A percentile compares a stretch with the other conserved stretches of the same genome.
Conservation (phyloP, 2,797 vertebrate genomes). For the Anabacerthia variegaticeps region DNA sequence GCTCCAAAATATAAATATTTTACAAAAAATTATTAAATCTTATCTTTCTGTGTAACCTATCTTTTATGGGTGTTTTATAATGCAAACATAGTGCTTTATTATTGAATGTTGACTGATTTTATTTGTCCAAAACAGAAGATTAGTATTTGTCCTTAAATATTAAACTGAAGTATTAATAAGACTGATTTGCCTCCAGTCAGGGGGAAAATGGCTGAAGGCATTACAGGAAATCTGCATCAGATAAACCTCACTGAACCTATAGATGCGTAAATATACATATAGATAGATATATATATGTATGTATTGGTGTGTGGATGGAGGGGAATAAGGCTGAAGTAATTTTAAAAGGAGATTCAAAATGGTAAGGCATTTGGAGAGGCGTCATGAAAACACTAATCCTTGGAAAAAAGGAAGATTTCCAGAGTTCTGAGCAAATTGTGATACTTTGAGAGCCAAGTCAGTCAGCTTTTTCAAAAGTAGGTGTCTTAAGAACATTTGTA, state of each 20-base stretch:
- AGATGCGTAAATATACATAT: background rate
- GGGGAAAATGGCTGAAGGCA: background rate
- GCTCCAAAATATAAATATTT: background rate
- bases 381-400: background rate
- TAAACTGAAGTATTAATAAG: background rate
- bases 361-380: background rate
- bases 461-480: background rate
- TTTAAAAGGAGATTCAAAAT: background rate
- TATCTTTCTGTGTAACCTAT: background rate
- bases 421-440: background rate
- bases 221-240: background rate
- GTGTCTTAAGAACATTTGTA: background rate
- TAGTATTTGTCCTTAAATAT: background rate
- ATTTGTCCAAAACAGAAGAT: background rate
- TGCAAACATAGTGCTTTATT: background rate
- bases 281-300: fast-evolving
- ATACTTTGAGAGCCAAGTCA: background rate
- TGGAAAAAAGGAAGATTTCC: background rate
- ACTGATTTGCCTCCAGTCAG: background rate
- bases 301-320: background rate
- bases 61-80: background rate
- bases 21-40: background rate
- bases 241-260: background rate
- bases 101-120: background rate
- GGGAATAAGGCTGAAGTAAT: background rate